Evolutionary conservation across 2,113 vertebrate species (phyloP), one percentile per base, ranked within the genome.

Genomic region (Mesembrinibis cayennensis): DNA sequence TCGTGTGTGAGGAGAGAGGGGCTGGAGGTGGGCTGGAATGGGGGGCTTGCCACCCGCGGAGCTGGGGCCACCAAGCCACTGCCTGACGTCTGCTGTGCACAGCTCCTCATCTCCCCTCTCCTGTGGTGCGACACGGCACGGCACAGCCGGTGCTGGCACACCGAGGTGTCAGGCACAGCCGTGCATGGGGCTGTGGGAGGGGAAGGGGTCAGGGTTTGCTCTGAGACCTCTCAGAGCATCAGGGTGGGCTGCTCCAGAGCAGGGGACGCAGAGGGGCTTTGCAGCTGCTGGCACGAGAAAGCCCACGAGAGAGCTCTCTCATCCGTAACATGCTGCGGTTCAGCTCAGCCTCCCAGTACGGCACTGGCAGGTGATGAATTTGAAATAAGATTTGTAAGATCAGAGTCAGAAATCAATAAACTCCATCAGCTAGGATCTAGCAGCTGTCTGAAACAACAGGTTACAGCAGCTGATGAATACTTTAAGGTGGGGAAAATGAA

Each of bases 81-180:
- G 72, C 49, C 40, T 13, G 83, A 4, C 1, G 0, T 4, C 36
- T 15, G 82, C 65, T 9, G 47, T 13, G 65, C 82, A 27, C 70
- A 50, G 66, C 66, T 56, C 65, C 73, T 16, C 0, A 0, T 3
- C 22, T 44, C 36, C 65, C 16, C 50, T 25, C 10, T 16, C 11
- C 11, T 0, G 1, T 0, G 0, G 26, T 3, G 34, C 62, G 5
- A 7, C 0, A 2, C 1, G 6, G 67, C 66, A 18, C 0, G 4
- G 74, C 53, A 3, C 0, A 1, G 45, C n/a, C 4, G 1, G 23
- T 6, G 38, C 49, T 36, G 58, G 58, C 80, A 80, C 3, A 0
- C 32, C 1, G 2, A 34, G 49, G 63, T 3, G 49, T 2, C 5
- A 0, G 55, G 71, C 32, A 47, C 38, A 20, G 69, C 76, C 2